A percentile compares a stretch with the other conserved stretches of the same genome.
Evolutionary conservation across 2,888 invertebrate genomes (phyloP).

Genomic region (Allygus modestus): DNA sequence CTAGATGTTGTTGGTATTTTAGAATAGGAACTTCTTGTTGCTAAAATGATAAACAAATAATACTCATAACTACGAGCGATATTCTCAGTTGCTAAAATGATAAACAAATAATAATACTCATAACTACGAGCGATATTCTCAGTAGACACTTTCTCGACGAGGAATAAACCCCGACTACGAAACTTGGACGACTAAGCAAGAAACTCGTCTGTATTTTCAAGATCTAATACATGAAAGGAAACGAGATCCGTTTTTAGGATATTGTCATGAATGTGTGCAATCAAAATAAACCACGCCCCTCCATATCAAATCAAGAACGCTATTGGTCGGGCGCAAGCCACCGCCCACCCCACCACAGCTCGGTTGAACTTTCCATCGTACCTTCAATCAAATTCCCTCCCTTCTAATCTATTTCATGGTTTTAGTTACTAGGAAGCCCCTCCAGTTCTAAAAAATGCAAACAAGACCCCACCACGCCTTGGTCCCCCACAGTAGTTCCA

Average conservation of each 20-base stretch:
- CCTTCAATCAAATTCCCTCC: slow-evolving; percentile 53
- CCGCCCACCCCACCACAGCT: slow-evolving; percentile 61
- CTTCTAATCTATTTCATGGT: slow-evolving; percentile 59
- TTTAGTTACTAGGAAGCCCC: slow-evolving; percentile 31
- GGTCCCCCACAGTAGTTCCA: background rate
- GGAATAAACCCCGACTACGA: slow-evolving; percentile 2
- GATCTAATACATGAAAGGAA: slow-evolving; percentile 55
- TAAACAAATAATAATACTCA: too few species aligned
- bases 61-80: too few species aligned
- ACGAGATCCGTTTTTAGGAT: slow-evolving; percentile 62
- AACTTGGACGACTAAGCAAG: slow-evolving; percentile 14
- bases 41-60: too few species aligned
- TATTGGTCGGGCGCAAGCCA: slow-evolving; percentile 56
- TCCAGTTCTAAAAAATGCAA: slow-evolving; percentile 38
- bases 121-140: too few species aligned
- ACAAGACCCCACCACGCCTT: slow-evolving; percentile 1
- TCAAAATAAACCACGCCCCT: slow-evolving; percentile 64
- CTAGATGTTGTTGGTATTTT: too few species aligned
- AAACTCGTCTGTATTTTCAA: slow-evolving; percentile 47
- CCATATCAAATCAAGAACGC: slow-evolving; percentile 55
- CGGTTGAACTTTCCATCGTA: slow-evolving; percentile 50
- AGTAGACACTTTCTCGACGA: background rate
- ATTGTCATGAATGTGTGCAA: slow-evolving; percentile 63
- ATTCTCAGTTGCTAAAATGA: too few species aligned
- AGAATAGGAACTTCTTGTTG: too few species aligned